Conservation (phyloP, 2,888 invertebrate species). For the Leptopilina myrica region DNA sequence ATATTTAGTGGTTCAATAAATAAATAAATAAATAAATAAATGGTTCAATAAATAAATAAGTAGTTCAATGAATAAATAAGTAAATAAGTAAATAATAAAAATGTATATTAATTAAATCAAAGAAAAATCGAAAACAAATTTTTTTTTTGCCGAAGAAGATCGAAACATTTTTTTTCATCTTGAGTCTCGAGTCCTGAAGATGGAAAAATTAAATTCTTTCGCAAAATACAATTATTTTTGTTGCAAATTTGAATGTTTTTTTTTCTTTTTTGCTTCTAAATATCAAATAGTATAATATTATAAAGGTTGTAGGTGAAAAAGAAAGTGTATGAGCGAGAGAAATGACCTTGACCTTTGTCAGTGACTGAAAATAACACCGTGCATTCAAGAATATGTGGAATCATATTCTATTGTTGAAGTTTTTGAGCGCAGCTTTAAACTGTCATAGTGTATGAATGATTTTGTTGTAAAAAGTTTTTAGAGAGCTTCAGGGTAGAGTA, state of each 20-base stretch:
- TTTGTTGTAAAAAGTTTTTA: not conserved
- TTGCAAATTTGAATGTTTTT: not conserved
- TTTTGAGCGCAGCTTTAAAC: constrained; percentile 6
- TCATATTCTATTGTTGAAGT: constrained; percentile 1
- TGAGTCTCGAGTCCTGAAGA: too few relatives aligned
- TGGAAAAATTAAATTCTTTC: too few relatives aligned
- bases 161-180: too few relatives aligned
- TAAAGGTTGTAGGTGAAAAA: constrained; percentile 9
- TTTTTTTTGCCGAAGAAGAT: too few relatives aligned
- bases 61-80: too few relatives aligned
- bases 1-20: too few relatives aligned
- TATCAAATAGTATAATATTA: not conserved
- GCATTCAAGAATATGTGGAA: not conserved
- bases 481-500: not conserved
- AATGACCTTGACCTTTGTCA: constrained; percentile 19
- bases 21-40: too few relatives aligned
- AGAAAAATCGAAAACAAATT: too few relatives aligned
- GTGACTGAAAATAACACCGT: constrained; percentile 9
- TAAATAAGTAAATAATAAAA: too few relatives aligned
- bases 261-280: not conserved
- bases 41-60: too few relatives aligned
- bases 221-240: too few relatives aligned
- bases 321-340: not conserved
- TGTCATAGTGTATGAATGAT: not conserved
- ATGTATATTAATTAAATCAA: too few relatives aligned